Evolutionary conservation across 2,797 vertebrate genomes (phyloP), one percentile per base, ranked within the genome.

Genomic region (Alosa sapidissima): DNA sequence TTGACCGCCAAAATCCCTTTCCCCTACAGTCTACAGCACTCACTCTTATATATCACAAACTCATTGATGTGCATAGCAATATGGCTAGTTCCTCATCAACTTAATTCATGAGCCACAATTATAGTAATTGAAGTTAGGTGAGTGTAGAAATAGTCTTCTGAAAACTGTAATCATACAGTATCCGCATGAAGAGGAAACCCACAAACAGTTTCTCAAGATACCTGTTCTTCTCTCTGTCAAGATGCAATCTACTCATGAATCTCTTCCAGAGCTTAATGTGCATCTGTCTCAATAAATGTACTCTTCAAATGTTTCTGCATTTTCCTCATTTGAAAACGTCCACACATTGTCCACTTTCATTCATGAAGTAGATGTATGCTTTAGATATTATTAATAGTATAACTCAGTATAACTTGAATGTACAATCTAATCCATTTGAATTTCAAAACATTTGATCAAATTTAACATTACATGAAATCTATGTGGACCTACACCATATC

Each of bases 191-290:
- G 72, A 78, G 41, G 72, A 78, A 78, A 78, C 47, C 41, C 72
- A 78, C 72, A 47, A 78, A 78, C 36, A 36, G 72, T 78, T 78
- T 21, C 41, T 78, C 36, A 47, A 78, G 72, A 78, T 45, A 16
- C 41, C 19, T 21, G 36, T 62, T 62, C 6, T 47, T 78, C 16
- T 45, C 41, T 72, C 36, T 72, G 13, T 36, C 62, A 68, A 68
- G 24, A 68, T 68, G 8, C 11, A 68, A 68, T 68, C 62, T 78
- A 8, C 72, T 8, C 72, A 78, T 47, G 41, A 78, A 72, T 72
- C 28, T 14, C 16, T 47, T 21, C 2, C 41, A 78, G 72, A 72
- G 28, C 14, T 19, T 6, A 75, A 78, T 47, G 2, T 7, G 2
- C 45, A 45, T 78, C 14, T 78, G 41, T 10, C 41, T 47, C 16